Percentiles rank a stretch among this genome's conserved stretches.
These are phyloP conservation scores for Chloropsis cyanopogon DNA, from an alignment of 2,113 vertebrate species.

Conservation along the genomic window DNA sequence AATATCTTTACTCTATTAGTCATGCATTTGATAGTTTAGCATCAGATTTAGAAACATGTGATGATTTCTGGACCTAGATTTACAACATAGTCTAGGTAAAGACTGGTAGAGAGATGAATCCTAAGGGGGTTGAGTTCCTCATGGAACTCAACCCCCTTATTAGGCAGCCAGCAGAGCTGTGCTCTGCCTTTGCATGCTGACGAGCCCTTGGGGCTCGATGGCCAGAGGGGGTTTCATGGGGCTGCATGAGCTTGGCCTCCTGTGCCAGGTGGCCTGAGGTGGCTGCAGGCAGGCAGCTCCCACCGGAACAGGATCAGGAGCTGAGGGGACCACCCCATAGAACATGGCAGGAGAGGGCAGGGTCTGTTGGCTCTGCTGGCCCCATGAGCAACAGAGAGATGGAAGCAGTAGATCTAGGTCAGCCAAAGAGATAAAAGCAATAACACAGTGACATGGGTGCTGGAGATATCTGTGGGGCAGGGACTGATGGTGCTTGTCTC, in stretches of 20 bases:
- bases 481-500: neutral
- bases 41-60: neutral
- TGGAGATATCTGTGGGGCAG: neutral
- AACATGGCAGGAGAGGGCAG: neutral
- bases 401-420: neutral
- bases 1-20: neutral
- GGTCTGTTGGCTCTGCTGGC: neutral
- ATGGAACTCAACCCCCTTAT: neutral
- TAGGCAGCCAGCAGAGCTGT: neutral
- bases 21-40: neutral
- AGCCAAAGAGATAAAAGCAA: neutral
- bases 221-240: rapidly evolving
- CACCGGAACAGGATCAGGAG: neutral
- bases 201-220: rapidly evolving
- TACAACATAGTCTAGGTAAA: neutral
- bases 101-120: neutral
- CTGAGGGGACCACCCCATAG: neutral
- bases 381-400: neutral
- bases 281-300: neutral
- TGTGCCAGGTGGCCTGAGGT: neutral
- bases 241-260: neutral
- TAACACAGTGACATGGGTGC: rapidly evolving
- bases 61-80: neutral
- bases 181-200: neutral
- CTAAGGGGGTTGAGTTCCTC: neutral